A percentile compares a stretch with the other conserved stretches of the same genome.
phyloP scores from a whole-genome alignment of 92 coral and sea anemone species.

The Epizoanthus illoricatus region DNA sequence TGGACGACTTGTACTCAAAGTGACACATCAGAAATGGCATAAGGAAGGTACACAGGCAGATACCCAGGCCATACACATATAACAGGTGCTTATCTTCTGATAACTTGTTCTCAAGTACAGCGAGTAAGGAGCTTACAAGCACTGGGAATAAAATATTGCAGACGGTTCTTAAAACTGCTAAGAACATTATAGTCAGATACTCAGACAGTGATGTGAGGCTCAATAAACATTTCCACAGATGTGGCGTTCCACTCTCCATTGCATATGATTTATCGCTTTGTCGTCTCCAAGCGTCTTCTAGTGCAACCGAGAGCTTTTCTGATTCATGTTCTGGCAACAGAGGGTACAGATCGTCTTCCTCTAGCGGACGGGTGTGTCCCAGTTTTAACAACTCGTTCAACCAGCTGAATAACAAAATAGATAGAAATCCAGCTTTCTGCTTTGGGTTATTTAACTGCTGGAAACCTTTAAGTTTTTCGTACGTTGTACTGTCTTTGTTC shows the following conservation, averaged over 20 bases:
- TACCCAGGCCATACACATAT: slow-evolving; percentile 19
- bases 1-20: slow-evolving; percentile 2
- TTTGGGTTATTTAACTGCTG: slow-evolving; percentile 3
- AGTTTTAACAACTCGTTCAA: slow-evolving; percentile 16
- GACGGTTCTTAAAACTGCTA: background rate
- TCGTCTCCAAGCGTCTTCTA: background rate
- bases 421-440: slow-evolving; percentile 2
- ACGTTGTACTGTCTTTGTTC: background rate
- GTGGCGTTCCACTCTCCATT: background rate
- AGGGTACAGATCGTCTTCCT: slow-evolving; percentile 3
- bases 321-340: slow-evolving; percentile 28
- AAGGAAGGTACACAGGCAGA: slow-evolving; percentile 17
- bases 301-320: no score
- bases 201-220: background rate
- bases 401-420: slow-evolving; percentile 5
- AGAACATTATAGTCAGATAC: background rate
- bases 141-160: background rate
- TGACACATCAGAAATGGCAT: background rate
- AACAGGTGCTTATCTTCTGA: slow-evolving; percentile 10
- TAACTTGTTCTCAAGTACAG: background rate
- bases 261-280: background rate
- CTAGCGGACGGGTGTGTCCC: slow-evolving; percentile 10
- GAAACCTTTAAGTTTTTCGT: background rate
- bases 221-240: background rate
- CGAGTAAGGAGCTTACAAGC: background rate